Evolutionary conservation across 2,113 vertebrate genomes (phyloP), one percentile per base, ranked within the genome.

Genomic region (Cichladusa arquata): DNA sequence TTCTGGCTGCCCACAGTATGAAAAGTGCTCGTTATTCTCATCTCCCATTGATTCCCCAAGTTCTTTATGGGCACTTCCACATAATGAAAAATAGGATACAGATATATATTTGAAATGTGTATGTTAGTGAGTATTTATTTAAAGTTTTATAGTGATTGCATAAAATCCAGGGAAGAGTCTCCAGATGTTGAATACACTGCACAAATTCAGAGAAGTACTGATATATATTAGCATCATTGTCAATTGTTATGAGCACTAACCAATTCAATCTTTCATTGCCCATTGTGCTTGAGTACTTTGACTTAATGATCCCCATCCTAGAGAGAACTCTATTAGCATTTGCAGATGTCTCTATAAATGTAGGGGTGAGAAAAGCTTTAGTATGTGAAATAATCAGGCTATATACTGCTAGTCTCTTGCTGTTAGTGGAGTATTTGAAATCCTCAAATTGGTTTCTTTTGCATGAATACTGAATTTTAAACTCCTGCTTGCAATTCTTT

Each of bases 201-300:
- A 76, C 92, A 91, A 96, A 96, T 89, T 95, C 96, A 93, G 15
- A 92, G 92, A 92, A 96, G 94, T 89, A 57, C 69, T 93, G 23
- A 6, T 40, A 70, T 94, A 91, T 90, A 95, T 95, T 97, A 96
- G 86, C 92, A 92, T 96, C 92, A 85, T 57, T 94, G 95, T 93
- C 94, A 96, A 93, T 96, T 97, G 92, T 97, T 96, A 97, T 70
- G 92, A 95, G 82, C 76, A 71, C 57, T 74, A 95, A 90, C 91
- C 97, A 95, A 97, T 96, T 94, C 92, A 70, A 73, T 96, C 94
- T 97, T 97, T 97, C 96, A 95, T 93, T 98, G 95, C 92, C 90
- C 95, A 96, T 97, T 97, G 97, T 97, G 90, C 93, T 97, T 69
- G 74, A 96, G 90, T 93, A 96, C 92, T 97, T 97, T 97, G 96